Percentiles rank a stretch among this genome's conserved stretches.
These are phyloP conservation scores for Coregonus clupeaformis DNA, from an alignment of 2,113 vertebrate species.

Conservation along the genomic window DNA sequence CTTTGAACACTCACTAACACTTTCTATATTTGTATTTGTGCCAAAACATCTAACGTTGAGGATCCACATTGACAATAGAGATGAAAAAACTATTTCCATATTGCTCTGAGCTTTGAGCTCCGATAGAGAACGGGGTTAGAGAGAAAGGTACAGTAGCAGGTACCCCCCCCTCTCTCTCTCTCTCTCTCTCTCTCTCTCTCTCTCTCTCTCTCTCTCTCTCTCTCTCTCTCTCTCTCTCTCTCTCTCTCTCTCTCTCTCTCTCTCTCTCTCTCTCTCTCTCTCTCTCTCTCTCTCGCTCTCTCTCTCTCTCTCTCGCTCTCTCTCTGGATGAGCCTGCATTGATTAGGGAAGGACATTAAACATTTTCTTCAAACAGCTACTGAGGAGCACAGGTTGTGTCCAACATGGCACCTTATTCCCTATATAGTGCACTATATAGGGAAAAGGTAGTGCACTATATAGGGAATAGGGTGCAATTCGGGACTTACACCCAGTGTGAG, in stretches of 20 bases:
- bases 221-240: too few species aligned
- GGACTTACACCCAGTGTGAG: slow-evolving; percentile 9
- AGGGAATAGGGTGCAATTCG: too few species aligned
- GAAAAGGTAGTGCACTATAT: too few species aligned
- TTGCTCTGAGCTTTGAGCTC: neutral
- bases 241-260: too few species aligned
- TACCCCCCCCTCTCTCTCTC: neutral
- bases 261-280: too few species aligned
- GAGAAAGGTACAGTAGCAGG: neutral
- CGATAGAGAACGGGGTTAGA: neutral
- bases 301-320: too few species aligned
- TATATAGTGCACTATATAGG: too few species aligned
- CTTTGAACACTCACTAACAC: neutral
- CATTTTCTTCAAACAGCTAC: slow-evolving; percentile 41
- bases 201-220: too few species aligned
- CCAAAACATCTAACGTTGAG: neutral
- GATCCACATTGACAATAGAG: neutral
- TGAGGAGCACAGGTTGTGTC: slow-evolving; percentile 2
- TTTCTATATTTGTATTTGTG: neutral
- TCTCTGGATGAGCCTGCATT: neutral
- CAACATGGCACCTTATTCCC: too few species aligned
- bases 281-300: too few species aligned
- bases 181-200: too few species aligned
- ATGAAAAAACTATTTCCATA: neutral
- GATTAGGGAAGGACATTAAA: slow-evolving; percentile 47